Evolutionary conservation across 2,888 invertebrate genomes (phyloP), one percentile per base, ranked within the genome.

Genomic region (Oegoconia quadripuncta): DNA sequence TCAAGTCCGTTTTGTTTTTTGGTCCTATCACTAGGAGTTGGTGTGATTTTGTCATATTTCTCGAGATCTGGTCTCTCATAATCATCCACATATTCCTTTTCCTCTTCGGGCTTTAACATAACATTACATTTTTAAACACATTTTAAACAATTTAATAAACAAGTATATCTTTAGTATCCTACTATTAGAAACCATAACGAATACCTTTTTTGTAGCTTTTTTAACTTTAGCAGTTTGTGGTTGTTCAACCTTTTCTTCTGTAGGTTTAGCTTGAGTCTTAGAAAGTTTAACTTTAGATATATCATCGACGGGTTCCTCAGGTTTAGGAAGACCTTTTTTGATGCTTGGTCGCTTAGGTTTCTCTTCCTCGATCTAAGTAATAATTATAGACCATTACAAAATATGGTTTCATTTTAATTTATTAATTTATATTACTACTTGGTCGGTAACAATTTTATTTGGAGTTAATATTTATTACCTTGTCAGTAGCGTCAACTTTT

Each of bases 41-140:
- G 87, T 52, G 84, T 75, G 26, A 88, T 45, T 72, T 90, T 90
- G 61, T 92, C 91, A 59, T 91, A 93, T 75, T 90, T 92, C 64
- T 93, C 93, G 41, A 93, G 81, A 17, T 90, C 91, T 0, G 93
- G 91, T 47, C 92, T 88, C 66, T 94, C 93, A 63, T 94, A 94
- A 74, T 94, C 94, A 26, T 92, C 92, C 38, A 90, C 82, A 35
- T 88, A 84, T 47, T 90, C 90, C 48, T 84, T 79, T 31, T 84
- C 77, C 51, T 88, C 88, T 46, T 64, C 75, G 27, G 76, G 79
- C 81, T 83, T 74, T 47, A 61, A 68, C 58, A 54, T 32, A 42
- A 35, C n/a, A 29, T 36, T 20, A 39, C 29, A 32, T 37, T 30
- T n/a, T n/a, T n/a, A n/a, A n/a, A n/a, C n/a, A n/a, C n/a, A n/a